These are phyloP conservation scores for Smutsia temminckii DNA, from an alignment of 2,797 vertebrate species.

Conservation along the genomic window DNA sequence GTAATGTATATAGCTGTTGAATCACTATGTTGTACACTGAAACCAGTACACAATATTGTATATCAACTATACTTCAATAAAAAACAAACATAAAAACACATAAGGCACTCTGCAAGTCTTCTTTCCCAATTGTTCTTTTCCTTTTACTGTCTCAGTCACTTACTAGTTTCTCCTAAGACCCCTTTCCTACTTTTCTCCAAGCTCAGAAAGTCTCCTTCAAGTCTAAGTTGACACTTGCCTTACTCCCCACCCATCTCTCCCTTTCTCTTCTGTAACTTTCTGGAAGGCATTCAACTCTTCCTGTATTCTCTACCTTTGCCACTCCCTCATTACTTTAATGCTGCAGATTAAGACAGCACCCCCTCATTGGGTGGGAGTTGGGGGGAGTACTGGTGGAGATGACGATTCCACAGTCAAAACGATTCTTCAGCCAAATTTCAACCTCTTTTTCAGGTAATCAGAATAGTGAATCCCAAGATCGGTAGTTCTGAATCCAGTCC, in stretches of 20 bases:
- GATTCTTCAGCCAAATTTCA: neutral
- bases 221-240: neutral
- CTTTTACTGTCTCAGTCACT: neutral
- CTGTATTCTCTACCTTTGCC: too few relatives aligned
- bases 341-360: neutral
- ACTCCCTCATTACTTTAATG: neutral
- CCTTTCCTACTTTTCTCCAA: neutral
- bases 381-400: neutral
- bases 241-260: neutral
- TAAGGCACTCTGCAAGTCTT: neutral
- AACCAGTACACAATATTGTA: too few relatives aligned
- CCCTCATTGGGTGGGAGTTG: rapidly evolving
- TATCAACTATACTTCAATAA: too few relatives aligned
- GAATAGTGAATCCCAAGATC: neutral
- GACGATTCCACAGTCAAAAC: neutral
- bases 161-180: neutral
- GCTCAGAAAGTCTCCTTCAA: neutral
- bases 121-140: neutral
- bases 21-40: too few relatives aligned
- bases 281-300: neutral
- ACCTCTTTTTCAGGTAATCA: neutral
- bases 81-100: neutral
- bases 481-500: neutral
- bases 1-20: too few relatives aligned
- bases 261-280: neutral